A percentile compares a stretch with the other conserved stretches of the same genome.
Evolutionary conservation across 1,140 invertebrate species (phyloP).

Genomic region (Colletes gigas): DNA sequence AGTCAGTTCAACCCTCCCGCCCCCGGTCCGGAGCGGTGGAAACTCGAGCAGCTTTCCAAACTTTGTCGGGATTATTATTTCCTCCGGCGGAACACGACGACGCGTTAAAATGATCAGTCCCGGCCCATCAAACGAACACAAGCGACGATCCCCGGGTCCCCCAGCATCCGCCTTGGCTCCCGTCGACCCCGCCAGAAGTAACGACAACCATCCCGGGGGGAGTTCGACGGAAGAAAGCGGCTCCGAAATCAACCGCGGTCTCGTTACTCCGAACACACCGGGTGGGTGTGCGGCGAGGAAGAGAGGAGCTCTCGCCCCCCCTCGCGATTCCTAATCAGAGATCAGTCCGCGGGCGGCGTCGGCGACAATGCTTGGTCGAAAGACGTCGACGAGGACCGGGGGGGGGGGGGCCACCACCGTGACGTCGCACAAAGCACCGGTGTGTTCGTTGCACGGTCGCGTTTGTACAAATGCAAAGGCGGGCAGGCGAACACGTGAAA

Average conservation of each 20-base stretch:
- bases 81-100: background rate
- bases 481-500: conserved; percentile 76
- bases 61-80: background rate
- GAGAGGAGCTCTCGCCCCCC: background rate
- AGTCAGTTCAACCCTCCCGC: background rate
- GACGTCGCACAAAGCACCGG: conserved; percentile 45
- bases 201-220: conserved; percentile 3
- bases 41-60: background rate
- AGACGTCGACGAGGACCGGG: conserved; percentile 24
- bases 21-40: no score
- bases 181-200: background rate
- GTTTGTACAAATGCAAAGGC: conserved; percentile 72
- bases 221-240: background rate
- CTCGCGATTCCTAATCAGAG: conserved; percentile 43
- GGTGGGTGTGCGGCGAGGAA: background rate
- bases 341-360: conserved; percentile 20
- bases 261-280: conserved; percentile 19
- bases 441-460: conserved; percentile 62
- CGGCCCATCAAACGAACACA: background rate
- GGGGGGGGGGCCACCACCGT: conserved; percentile 48
- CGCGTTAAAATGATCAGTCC: conserved; percentile 33
- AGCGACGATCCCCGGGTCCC: background rate
- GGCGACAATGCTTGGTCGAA: conserved; percentile 20
- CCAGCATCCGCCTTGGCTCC: no score
- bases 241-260: conserved; percentile 28